Evolutionary conservation across 2,888 invertebrate genomes (phyloP).

Genomic region (Gortyna flavago): DNA sequence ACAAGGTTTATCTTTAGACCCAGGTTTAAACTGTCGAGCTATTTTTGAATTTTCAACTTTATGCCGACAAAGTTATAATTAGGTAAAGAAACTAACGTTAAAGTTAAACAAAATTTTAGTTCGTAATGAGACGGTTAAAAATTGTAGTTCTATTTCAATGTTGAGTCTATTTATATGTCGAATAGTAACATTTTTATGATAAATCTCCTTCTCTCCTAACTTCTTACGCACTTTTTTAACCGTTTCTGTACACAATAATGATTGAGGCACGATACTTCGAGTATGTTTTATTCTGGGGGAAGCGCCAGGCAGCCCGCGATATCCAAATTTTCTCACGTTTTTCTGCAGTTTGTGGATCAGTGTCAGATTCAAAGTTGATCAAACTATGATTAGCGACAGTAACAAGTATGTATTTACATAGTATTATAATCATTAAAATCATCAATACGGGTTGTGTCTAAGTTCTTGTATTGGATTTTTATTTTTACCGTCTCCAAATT

Average conservation of each 20-base stretch:
- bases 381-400: too few species aligned
- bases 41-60: not conserved
- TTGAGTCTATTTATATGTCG: not conserved
- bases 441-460: too few species aligned
- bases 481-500: too few species aligned
- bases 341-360: too few species aligned
- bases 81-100: not conserved
- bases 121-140: not conserved
- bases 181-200: not conserved
- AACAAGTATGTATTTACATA: too few species aligned
- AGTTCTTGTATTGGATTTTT: too few species aligned
- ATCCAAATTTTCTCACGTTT: too few species aligned
- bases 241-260: slow-evolving; percentile 5
- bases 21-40: not conserved
- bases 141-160: not conserved
- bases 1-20: not conserved
- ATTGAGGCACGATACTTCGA: not conserved
- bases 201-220: not conserved
- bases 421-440: too few species aligned
- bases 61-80: not conserved
- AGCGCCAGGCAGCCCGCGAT: not conserved
- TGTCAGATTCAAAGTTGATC: too few species aligned
- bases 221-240: slow-evolving; percentile 24
- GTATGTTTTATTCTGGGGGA: not conserved
- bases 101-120: not conserved